Evolutionary conservation across 1,140 invertebrate species (phyloP).

Genomic region (Heliconius hermathena): DNA sequence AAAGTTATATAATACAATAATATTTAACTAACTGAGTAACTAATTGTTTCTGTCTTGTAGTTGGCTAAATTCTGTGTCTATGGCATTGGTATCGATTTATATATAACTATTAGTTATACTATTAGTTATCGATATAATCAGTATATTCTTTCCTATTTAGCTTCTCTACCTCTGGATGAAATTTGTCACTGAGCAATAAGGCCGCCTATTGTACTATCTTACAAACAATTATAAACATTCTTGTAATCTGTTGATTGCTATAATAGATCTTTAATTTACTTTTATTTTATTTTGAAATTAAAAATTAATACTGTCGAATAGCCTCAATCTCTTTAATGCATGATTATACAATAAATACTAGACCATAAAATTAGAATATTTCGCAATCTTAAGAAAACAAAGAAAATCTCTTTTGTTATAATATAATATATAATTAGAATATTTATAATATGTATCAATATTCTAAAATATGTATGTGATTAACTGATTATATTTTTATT

Average conservation of each 20-base stretch:
- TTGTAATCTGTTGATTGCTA: too few relatives aligned
- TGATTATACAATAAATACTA: not conserved
- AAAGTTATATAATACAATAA: conserved; percentile 15
- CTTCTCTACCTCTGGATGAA: too few relatives aligned
- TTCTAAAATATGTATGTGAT: too few relatives aligned
- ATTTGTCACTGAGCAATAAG: too few relatives aligned
- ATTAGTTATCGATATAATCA: too few relatives aligned
- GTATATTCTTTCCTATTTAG: too few relatives aligned
- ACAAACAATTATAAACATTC: too few relatives aligned
- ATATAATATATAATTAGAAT: not conserved
- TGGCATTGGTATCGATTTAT: conserved; percentile 5
- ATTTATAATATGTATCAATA: not conserved
- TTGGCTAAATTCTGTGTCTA: not conserved
- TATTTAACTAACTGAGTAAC: conserved; percentile 37
- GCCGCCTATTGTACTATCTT: too few relatives aligned
- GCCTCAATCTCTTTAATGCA: not conserved
- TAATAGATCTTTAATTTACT: too few relatives aligned
- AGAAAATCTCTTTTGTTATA: not conserved
- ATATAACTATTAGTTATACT: not conserved
- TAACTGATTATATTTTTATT: too few relatives aligned
- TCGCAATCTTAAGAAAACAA: not conserved
- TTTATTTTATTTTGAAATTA: not conserved
- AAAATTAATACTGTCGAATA: not conserved
- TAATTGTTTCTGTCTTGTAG: conserved; percentile 37
- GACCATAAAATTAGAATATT: not conserved